Base-by-base conservation (phyloP, 2,888 invertebrate species). In the Drosophila vallismaia region DNA sequence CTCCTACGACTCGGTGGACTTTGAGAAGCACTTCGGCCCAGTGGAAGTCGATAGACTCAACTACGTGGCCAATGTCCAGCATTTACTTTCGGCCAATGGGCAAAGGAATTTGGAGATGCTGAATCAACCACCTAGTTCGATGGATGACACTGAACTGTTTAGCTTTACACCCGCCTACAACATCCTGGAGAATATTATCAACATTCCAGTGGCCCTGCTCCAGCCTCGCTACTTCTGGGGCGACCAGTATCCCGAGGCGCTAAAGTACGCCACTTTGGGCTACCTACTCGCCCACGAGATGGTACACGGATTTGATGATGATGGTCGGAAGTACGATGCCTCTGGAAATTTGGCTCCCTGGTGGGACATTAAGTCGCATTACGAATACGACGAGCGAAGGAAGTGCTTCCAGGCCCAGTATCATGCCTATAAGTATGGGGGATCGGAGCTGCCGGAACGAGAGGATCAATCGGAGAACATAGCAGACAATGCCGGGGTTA, bases 401-500 rank as follows among this genome's bases (percentile, higher is more conserved):
- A 83, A 87, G 36, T 91, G 91, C 56, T 90, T 91, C 36, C 85
- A 85, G 50, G 86, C 89, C 0, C 90, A 91, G 36, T 90, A 91
- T 50, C 90, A 90, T 51, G 53, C 60, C 3, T 89, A 79, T 52
- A 82, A 71, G 12, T 89, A 89, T 33, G 79, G 74, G 7, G 87
- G 81, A 2, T 29, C 26, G 0, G 59, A n/a, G 3, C 52, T 90
- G 26, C 87, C 88, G 0, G 77, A 79, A 14, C 75, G 58, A n/a
- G 38, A 48, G 0, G 28, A 59, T 2, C 89, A 91, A 31, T 77
- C 89, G 44, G 91, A 91, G 63, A 89, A 91, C 55, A 88, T 91
- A 8, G 90, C 91, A 1, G 91, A 91, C 56, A 91, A 88, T 81
- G 91, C 79, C 1, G 91, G 83, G 28, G 14, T 91, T 2, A 88